Conservation (phyloP, 2,113 vertebrate species). For the Microcebus murinus region DNA sequence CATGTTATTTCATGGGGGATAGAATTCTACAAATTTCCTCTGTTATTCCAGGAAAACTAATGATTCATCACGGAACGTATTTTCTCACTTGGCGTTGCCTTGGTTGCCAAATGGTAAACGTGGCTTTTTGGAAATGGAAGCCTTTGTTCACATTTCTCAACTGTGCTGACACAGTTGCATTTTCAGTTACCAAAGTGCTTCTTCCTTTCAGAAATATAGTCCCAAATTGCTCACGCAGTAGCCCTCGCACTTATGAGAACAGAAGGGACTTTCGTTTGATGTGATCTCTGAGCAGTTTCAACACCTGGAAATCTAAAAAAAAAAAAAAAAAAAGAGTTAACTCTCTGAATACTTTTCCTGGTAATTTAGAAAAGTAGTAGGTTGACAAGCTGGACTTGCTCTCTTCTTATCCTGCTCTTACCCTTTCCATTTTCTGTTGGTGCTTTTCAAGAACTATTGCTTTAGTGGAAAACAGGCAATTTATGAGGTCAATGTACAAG, state of each 20-base stretch:
- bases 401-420: neutral
- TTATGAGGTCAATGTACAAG: neutral
- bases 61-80: neutral
- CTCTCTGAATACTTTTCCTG: constrained; percentile 34
- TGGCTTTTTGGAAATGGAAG: neutral
- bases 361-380: neutral
- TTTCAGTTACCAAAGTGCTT: constrained; percentile 18
- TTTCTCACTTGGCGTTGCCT: neutral
- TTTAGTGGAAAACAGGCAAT: neutral
- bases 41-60: neutral
- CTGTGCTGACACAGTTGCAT: neutral
- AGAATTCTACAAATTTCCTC: neutral
- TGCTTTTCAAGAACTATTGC: neutral
- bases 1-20: neutral
- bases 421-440: neutral
- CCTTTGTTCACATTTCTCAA: neutral
- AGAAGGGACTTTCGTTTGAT: neutral
- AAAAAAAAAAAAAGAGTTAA: neutral
- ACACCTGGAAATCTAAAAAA: constrained; percentile 18
- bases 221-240: neutral
- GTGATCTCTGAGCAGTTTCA: constrained; percentile 8
- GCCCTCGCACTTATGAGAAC: neutral
- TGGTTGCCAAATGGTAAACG: neutral
- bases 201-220: neutral
- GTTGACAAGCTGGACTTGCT: neutral